Evolutionary conservation across 2,113 vertebrate genomes (phyloP).

Genomic region (Menura novaehollandiae): DNA sequence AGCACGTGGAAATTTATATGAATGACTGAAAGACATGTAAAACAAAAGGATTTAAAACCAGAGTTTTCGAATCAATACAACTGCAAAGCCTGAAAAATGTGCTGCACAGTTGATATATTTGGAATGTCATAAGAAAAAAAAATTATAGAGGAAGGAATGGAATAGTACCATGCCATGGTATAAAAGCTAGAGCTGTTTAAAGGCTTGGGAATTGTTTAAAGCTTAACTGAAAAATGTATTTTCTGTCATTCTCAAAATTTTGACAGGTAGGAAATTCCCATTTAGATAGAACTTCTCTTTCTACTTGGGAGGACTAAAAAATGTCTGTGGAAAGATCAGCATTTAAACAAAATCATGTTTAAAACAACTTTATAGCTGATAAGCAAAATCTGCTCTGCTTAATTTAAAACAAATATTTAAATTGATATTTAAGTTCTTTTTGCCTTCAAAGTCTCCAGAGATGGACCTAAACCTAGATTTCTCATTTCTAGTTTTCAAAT

Average conservation of each 20-base stretch:
- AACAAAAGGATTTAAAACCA: not conserved
- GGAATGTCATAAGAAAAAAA: not conserved
- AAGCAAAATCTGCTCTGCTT: not conserved
- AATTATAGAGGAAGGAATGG: not conserved
- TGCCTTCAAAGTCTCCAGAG: not conserved
- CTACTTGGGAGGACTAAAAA: not conserved
- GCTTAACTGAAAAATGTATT: not conserved
- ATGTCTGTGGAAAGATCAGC: not conserved
- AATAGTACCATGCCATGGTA: not conserved
- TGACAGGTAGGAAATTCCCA: not conserved
- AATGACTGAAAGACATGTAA: not conserved
- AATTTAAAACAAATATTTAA: not conserved
- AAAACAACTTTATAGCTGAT: not conserved
- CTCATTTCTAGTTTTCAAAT: not conserved
- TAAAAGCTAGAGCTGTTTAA: not conserved
- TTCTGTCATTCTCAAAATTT: not conserved
- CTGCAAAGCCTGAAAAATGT: not conserved
- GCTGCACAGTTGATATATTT: not conserved
- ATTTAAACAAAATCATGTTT: not conserved
- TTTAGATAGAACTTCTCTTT: not conserved
- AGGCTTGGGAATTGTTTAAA: not conserved
- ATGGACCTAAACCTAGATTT: not conserved
- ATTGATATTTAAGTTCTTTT: not conserved
- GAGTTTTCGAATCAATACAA: not conserved
- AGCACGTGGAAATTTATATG: not conserved